Evolutionary conservation across 2,797 vertebrate genomes (phyloP).

Genomic region (Alectoris magna): DNA sequence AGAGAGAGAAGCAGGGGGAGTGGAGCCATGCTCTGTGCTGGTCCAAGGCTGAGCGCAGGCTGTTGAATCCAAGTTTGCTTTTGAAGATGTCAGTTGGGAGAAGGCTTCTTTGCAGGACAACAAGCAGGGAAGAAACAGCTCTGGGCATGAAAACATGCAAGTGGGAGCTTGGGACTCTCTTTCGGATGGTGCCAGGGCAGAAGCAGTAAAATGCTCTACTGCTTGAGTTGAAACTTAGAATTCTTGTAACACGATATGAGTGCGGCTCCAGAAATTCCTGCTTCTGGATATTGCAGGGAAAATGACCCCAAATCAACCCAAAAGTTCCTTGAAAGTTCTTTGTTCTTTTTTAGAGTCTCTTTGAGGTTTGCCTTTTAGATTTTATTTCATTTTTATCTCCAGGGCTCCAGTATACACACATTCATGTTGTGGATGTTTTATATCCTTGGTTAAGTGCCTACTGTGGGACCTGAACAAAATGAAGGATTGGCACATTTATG

Average conservation of each 20-base stretch:
- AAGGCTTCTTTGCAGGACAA: conserved; percentile 67
- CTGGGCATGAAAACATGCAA: conserved; percentile 41
- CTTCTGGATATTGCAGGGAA: background rate
- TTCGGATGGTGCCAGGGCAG: background rate
- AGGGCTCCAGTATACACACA: conserved; percentile 33
- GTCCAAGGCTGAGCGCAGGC: background rate
- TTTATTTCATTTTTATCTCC: conserved; percentile 33
- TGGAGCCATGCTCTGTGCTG: background rate
- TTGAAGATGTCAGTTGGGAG: conserved; percentile 67
- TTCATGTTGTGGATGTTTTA: conserved; percentile 18
- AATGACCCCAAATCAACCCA: background rate
- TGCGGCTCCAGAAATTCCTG: background rate
- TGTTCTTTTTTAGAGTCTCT: conserved; percentile 53
- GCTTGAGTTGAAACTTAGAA: conserved; percentile 57
- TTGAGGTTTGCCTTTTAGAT: conserved; percentile 59
- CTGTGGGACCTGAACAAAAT: conserved; percentile 12
- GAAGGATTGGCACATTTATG: background rate
- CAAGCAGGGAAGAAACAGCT: conserved; percentile 15
- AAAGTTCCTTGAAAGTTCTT: conserved; percentile 50
- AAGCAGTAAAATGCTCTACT: conserved; percentile 47
- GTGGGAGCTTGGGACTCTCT: conserved; percentile 50
- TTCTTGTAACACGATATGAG: conserved; percentile 17
- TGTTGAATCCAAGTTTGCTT: conserved; percentile 69
- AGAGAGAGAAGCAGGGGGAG: background rate
- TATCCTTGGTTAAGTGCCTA: conserved; percentile 36